A percentile compares a stretch with the other conserved stretches of the same genome.
phyloP scores from a whole-genome alignment of 2,888 invertebrate species.

The Cataglyphis albicans region DNA sequence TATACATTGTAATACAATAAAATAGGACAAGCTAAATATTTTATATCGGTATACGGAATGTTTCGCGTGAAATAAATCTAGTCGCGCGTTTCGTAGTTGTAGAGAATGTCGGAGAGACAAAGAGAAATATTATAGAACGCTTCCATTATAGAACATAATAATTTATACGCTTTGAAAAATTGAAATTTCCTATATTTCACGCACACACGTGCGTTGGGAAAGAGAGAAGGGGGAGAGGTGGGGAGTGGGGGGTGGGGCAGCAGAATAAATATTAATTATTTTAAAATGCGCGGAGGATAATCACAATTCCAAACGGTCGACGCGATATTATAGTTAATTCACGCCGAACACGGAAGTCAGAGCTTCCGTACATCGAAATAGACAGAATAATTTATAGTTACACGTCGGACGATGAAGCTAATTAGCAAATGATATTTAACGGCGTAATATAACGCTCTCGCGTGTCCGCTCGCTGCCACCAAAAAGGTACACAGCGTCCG shows the following conservation, averaged over 20 bases:
- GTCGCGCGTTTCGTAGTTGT: constrained; percentile 25
- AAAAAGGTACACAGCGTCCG: constrained; percentile 47
- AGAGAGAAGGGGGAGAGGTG: not conserved
- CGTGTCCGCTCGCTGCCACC: constrained; percentile 56
- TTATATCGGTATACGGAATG: constrained; percentile 34
- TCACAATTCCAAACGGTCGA: constrained; percentile 51
- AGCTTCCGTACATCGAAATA: constrained; percentile 47
- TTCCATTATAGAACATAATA: constrained; percentile 48
- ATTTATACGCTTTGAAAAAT: constrained; percentile 49
- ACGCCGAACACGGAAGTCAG: constrained; percentile 27
- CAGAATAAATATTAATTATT: constrained; percentile 49
- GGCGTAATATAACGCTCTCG: constrained; percentile 69
- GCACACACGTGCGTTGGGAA: not conserved
- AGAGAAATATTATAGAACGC: constrained; percentile 51
- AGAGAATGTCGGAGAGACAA: constrained; percentile 31
- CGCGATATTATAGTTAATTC: constrained; percentile 51
- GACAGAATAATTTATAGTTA: constrained; percentile 56
- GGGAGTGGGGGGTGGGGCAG: no score
- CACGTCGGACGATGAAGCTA: constrained; percentile 59
- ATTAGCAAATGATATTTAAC: constrained; percentile 79
- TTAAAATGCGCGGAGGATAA: constrained; percentile 45
- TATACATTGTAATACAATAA: constrained; percentile 47
- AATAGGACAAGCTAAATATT: constrained; percentile 55
- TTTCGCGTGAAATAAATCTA: constrained; percentile 28
- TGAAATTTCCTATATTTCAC: constrained; percentile 50